Evolutionary conservation across 1,140 invertebrate genomes (phyloP), one percentile per base, ranked within the genome.

Genomic region (Zaprionus capensis): DNA sequence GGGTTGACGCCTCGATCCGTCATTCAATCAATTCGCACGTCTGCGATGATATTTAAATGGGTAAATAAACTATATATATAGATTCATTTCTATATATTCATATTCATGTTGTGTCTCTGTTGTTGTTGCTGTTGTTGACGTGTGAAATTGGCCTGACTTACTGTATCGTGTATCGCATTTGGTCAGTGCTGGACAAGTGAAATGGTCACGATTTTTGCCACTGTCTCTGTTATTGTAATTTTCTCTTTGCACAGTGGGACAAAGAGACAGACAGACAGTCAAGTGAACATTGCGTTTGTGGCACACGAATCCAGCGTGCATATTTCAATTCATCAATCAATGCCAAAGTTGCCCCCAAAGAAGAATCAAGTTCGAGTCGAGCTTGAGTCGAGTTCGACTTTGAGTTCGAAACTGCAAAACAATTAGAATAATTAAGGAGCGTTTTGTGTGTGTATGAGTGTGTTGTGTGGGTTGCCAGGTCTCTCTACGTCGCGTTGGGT

Each of bases 361-460:
- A 46, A 36, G 59, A 46, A 36, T 14, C 41, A 66, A 57, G 56
- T 31, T 56, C 61, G 61, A 53, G 46, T 22, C 41, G 41, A 65
- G 62, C 17, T 22, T 17, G 59, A 34, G 28, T 46, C 46, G 61
- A 53, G 46, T 22, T 46, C 3, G 14, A 22, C 20, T 49, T 5
- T 12, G 17, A 56, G 46, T 66, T 55, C 34, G 46, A 49, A 67
- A 73, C 71, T 55, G 46, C 34, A 59, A 74, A 81, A 63, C 75
- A 81, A 82, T 82, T 82, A 78, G 81, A 82, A 82, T 82, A 81
- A 82, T 82, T 82, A 81, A 82, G 31, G 24, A 38, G 24, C 36
- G 49, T 46, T 20, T 38, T 14, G 11, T 14, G n/a, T 14, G 36
- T 34, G 38, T 41, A 15, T 41, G 38, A n/a, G 38, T 41, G 38